Percentiles rank a stretch among this genome's conserved stretches.
Evolutionary conservation across 2,113 vertebrate genomes (phyloP).

Genomic region (Thunnus maccoyii): DNA sequence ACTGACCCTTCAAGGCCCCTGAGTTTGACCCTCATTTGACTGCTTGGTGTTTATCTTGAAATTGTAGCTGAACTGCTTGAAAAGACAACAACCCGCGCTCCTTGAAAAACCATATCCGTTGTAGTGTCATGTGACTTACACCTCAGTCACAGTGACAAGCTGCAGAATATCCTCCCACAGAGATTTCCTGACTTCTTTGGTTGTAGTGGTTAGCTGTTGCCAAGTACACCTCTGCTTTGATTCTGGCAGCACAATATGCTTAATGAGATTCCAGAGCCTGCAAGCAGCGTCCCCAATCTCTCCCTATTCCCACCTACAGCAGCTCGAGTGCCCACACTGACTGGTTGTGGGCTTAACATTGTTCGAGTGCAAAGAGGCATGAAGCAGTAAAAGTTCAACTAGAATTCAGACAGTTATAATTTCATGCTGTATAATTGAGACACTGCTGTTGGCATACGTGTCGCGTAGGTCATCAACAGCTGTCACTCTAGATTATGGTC

Average conservation of each 20-base stretch:
- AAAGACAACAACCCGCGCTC: not conserved
- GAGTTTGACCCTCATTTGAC: not conserved
- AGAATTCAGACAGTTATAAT: constrained; percentile 66
- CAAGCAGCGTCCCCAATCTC: constrained; percentile 43
- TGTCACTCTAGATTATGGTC: constrained; percentile 66
- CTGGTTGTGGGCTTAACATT: constrained; percentile 48
- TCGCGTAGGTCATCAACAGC: constrained; percentile 60
- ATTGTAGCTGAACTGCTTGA: not conserved
- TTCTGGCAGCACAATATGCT: constrained; percentile 61
- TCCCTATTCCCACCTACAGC: constrained; percentile 53
- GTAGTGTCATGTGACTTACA: constrained; percentile 27
- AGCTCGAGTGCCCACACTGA: constrained; percentile 54
- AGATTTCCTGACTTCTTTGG: constrained; percentile 60
- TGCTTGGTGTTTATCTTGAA: not conserved
- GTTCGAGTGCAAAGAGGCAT: constrained; percentile 64
- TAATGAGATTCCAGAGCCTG: constrained; percentile 72
- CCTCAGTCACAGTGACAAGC: constrained; percentile 64
- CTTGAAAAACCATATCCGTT: constrained; percentile 14
- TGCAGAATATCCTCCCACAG: constrained; percentile 7
- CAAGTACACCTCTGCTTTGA: constrained; percentile 75
- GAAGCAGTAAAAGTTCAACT: constrained; percentile 65
- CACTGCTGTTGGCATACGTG: constrained; percentile 45
- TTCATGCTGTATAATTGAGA: constrained; percentile 65
- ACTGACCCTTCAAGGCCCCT: not conserved
- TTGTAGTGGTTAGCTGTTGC: constrained; percentile 48